Conservation (phyloP, 2,888 invertebrate genomes). For the Pegoplata infirma region DNA sequence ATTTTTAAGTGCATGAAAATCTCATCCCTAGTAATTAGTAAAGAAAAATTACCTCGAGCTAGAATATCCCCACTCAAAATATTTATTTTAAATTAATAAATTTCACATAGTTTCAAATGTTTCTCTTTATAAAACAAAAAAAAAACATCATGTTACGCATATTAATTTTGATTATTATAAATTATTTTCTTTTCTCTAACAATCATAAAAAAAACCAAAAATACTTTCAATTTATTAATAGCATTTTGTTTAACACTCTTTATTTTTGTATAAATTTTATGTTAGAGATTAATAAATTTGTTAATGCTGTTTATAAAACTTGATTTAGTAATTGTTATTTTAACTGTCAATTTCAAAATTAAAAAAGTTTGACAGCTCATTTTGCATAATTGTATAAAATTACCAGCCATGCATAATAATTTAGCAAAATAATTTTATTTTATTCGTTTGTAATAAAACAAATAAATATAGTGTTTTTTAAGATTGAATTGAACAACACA, state of each 20-base stretch:
- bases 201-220: slow-evolving; percentile 33
- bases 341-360: slow-evolving; percentile 59
- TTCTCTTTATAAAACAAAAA: too few species aligned
- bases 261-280: too few species aligned
- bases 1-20: too few species aligned
- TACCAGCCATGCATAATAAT: slow-evolving; percentile 56
- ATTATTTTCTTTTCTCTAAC: slow-evolving; percentile 7
- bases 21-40: too few species aligned
- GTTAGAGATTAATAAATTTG: slow-evolving; percentile 16
- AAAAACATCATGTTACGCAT: not conserved
- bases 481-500: not conserved
- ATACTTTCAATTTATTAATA: slow-evolving; percentile 48
- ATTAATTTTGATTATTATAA: not conserved
- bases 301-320: slow-evolving; percentile 36
- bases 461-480: not conserved
- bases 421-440: slow-evolving; percentile 1
- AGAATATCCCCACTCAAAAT: too few species aligned
- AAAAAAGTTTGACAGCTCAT: slow-evolving; percentile 63
- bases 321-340: slow-evolving; percentile 63
- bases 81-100: too few species aligned
- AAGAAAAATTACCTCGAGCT: too few species aligned
- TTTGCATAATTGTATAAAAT: slow-evolving; percentile 63
- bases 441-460: not conserved
- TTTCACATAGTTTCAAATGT: too few species aligned
- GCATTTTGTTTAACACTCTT: slow-evolving; percentile 19